Evolutionary conservation across 2,113 vertebrate species (phyloP), one percentile per base, ranked within the genome.

Genomic region (Stercorarius parasiticus): DNA sequence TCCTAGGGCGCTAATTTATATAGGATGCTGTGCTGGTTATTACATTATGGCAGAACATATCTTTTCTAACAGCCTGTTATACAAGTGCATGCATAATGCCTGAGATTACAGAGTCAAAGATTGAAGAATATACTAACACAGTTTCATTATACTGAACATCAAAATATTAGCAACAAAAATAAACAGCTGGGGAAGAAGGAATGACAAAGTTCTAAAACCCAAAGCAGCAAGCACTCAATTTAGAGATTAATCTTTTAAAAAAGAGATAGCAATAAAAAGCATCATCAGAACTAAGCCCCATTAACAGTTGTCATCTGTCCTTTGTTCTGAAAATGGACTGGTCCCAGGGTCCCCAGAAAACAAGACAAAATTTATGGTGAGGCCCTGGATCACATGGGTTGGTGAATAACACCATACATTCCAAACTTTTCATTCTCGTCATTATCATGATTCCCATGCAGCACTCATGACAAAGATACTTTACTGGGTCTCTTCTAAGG

Each of bases 161-260:
- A 95, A 69, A 87, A 89, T 92, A 86, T 76, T 96, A 95, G 13
- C 61, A 91, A 40, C n/a, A 71, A 94, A 93, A 95, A 27, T 66
- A 96, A 95, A 86, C 79, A 92, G 3, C 47, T 86, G 71, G 29
- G 47, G 11, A 93, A 92, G 72, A 82, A 90, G 3, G 49, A 82
- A 92, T 69, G 40, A 6, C 72, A 73, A 64, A 79, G 30, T 72
- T 85, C 40, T 72, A 82, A 95, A 92, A 36, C 6, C 5, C 17
- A 30, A 85, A 79, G 16, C 0, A 0, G 15, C 36, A 88, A 93
- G 34, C 13, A 69, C 36, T 82, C 36, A 55, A 62, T 69, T 72
- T 76, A 82, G 82, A 82, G 22, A 79, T 36, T 21, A 84, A 65
- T 71, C 55, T 93, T 88, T 93, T 61, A 5, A 79, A 91, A 92